Evolutionary conservation across 92 coral and sea anemone genomes (phyloP).

Genomic region (Paramuricea clavata): DNA sequence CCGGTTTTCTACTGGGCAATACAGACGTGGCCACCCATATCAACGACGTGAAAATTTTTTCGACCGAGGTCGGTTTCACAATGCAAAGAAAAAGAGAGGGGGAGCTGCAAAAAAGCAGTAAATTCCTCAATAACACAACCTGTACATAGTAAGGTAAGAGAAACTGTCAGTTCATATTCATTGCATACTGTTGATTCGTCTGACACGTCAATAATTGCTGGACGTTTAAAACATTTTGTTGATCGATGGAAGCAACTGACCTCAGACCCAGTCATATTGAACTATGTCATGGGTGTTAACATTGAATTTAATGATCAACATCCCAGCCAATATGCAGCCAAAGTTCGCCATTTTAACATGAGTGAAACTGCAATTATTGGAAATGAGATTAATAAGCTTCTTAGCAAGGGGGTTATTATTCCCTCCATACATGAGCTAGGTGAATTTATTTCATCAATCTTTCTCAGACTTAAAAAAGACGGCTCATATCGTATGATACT

Average conservation of each 20-base stretch:
- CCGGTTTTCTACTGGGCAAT: too few species aligned
- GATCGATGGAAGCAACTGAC: conserved; percentile 42
- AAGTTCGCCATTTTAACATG: conserved; percentile 37
- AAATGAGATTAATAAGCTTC: conserved; percentile 41
- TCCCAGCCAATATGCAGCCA: conserved; percentile 23
- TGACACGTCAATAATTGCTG: too few species aligned
- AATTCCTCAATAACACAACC: too few species aligned
- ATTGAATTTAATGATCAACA: conserved; percentile 41
- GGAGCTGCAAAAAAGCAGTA: too few species aligned
- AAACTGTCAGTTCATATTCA: too few species aligned
- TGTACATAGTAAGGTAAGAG: too few species aligned
- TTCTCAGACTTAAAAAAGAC: conserved; percentile 50
- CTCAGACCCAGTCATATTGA: conserved; percentile 33
- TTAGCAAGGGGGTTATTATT: conserved; percentile 47
- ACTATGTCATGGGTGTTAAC: conserved; percentile 48
- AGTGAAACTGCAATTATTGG: conserved; percentile 42
- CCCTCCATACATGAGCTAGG: conserved; percentile 51
- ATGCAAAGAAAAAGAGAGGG: too few species aligned
- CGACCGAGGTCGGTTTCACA: too few species aligned
- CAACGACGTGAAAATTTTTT: too few species aligned
- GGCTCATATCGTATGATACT: conserved; percentile 55
- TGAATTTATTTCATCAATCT: conserved; percentile 57
- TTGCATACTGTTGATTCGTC: too few species aligned
- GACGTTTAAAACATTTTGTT: too few species aligned
- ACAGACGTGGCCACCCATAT: too few species aligned